These are phyloP conservation scores for Gallinago nigripennis DNA, from an alignment of 2,797 vertebrate genomes.

Conservation along the genomic window DNA sequence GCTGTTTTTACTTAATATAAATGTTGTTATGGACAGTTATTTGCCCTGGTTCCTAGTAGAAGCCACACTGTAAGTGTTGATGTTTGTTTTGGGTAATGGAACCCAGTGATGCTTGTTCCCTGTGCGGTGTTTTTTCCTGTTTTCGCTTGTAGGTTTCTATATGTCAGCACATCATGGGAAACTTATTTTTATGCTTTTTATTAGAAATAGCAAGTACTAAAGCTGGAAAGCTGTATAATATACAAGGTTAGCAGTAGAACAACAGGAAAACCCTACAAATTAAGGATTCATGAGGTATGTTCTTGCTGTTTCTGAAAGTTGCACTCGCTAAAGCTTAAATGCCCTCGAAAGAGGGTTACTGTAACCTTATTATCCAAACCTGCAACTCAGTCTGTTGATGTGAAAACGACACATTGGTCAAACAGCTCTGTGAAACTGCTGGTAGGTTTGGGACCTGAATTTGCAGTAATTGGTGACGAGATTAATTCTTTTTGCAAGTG, in stretches of 20 bases:
- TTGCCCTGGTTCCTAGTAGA: not conserved
- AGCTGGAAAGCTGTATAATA: not conserved
- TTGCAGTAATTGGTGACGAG: not conserved
- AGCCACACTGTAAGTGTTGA: not conserved
- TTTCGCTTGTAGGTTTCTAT: not conserved
- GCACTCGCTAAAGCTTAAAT: not conserved
- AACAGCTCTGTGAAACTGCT: not conserved
- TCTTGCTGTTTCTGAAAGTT: not conserved
- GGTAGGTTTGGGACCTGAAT: not conserved
- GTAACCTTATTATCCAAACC: not conserved
- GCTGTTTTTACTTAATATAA: not conserved
- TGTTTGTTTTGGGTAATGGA: constrained; percentile 16
- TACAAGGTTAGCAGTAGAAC: not conserved
- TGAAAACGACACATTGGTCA: not conserved
- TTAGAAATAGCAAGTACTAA: not conserved
- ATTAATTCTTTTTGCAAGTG: not conserved
- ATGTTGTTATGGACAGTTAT: not conserved
- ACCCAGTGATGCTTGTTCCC: not conserved
- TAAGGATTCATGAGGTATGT: not conserved
- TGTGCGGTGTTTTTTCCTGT: not conserved
- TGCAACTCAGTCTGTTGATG: not conserved
- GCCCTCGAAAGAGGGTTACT: not conserved
- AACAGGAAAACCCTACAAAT: not conserved
- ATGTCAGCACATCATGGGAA: not conserved
- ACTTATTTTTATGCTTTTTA: not conserved